phyloP scores from a whole-genome alignment of 2,888 invertebrate species.

The Torymus auratus region DNA sequence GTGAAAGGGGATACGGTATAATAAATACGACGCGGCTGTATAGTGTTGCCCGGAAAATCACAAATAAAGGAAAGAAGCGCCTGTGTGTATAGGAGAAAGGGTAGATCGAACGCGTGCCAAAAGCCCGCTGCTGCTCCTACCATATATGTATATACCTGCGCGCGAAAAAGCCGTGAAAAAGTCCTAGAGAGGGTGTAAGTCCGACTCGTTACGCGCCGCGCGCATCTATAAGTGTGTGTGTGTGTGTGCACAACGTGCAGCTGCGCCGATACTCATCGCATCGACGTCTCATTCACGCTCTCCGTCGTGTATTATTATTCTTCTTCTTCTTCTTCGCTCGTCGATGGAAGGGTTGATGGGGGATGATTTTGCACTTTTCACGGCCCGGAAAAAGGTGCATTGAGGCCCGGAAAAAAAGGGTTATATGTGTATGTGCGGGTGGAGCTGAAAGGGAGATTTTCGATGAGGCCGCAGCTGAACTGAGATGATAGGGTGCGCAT shows the following conservation, averaged over 20 bases:
- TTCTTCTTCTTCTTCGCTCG: background rate
- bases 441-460: too few species aligned
- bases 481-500: too few species aligned
- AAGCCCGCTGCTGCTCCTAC: background rate
- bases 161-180: constrained; percentile 13
- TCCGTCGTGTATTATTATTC: too few species aligned
- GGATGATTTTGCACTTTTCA: constrained; percentile 55
- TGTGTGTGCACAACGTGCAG: constrained; percentile 26
- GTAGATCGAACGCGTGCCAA: constrained; percentile 47
- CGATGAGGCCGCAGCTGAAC: too few species aligned
- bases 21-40: background rate
- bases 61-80: constrained; percentile 6
- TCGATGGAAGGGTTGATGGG: constrained; percentile 42
- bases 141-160: constrained; percentile 38
- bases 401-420: constrained; percentile 19
- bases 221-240: too few species aligned
- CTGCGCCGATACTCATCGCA: constrained; percentile 51
- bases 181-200: background rate
- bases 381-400: background rate
- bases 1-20: background rate
- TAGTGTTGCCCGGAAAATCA: constrained; percentile 1
- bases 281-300: constrained; percentile 49
- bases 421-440: background rate
- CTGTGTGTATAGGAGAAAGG: background rate
- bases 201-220: background rate